Base-by-base conservation (phyloP, 2,113 vertebrate species). In the Nipponia nippon region DNA sequence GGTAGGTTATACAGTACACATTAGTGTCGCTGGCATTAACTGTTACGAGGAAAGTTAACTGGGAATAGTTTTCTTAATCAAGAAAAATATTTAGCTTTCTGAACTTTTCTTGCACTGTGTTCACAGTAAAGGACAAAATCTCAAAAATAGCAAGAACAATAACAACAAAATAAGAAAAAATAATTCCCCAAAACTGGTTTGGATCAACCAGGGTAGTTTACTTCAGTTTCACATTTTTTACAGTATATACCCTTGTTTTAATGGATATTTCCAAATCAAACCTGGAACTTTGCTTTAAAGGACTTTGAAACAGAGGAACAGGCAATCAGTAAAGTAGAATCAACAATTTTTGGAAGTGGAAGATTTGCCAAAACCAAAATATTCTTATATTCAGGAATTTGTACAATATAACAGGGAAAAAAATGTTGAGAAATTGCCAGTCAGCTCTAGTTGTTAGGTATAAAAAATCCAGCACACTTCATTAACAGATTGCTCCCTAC, bases 361-460 rank as follows among this genome's bases (percentile, higher is more conserved):
- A 89, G 63, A 11, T 80, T 58, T 26, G 2, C 30, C 3, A 0
- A 50, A 66, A 59, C 9, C 3, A 71, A 81, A 70, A 63, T n/a
- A 7, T 70, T 72, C 19, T 29, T 70, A 15, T 17, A 27, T 44
- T 52, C 55, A 81, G 13, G 11, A 36, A 40, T 67, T 36, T 40
- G 6, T 25, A 11, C 1, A 7, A 23, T 4, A 13, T 16, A 58
- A 87, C 18, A 1, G 30, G 10, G 1, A 9, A 40, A 4, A 32
- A 36, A 8, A 2, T 13, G 4, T 13, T 30, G 25, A 85, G 40
- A 92, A 89, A 73, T 42, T 79, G 9, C 18, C 46, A 42, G 7
- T 65, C 29, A 77, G 40, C 18, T 69, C 40, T 49, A 62, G 23
- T 4, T 78, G 15, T 44, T 66, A 66, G 4, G 8, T n/a, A 29